A percentile compares a stretch with the other conserved stretches of the same genome.
Conservation (phyloP, 1,140 invertebrate genomes). For the Alviniconcha marisindica region DNA sequence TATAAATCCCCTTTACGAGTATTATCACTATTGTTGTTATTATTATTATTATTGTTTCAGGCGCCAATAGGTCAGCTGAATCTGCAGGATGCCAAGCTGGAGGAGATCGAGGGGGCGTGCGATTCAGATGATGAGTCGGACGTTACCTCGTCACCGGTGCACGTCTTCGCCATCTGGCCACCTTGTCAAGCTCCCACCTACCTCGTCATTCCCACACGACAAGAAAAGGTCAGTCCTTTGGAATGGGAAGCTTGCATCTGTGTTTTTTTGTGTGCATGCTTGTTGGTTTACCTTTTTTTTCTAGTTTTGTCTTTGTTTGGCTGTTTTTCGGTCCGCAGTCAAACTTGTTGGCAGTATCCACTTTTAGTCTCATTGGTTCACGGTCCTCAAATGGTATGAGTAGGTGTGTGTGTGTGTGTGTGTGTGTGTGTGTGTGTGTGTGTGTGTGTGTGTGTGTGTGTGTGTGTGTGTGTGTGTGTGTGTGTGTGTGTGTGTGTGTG, state of each 20-base stretch:
- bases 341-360: too few relatives aligned
- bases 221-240: conserved; percentile 79
- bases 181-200: conserved; percentile 94
- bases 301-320: too few relatives aligned
- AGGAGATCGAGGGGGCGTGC: conserved; percentile 92
- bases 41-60: conserved; percentile 77
- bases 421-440: too few relatives aligned
- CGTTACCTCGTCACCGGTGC: conserved; percentile 78
- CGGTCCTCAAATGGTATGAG: too few relatives aligned
- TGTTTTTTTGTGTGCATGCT: background rate
- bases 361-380: too few relatives aligned
- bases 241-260: background rate
- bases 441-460: too few relatives aligned
- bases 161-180: conserved; percentile 94
- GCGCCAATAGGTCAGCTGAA: conserved; percentile 96
- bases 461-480: too few relatives aligned
- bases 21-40: too few relatives aligned
- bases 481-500: too few relatives aligned
- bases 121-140: conserved; percentile 87
- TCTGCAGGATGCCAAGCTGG: conserved; percentile 93
- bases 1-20: too few relatives aligned
- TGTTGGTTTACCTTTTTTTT: too few relatives aligned
- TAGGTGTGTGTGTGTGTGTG: background rate
- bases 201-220: conserved; percentile 91
- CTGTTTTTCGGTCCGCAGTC: too few relatives aligned